Conservation (phyloP, 92 coral and sea anemone species). For the Phenganax marumi region DNA sequence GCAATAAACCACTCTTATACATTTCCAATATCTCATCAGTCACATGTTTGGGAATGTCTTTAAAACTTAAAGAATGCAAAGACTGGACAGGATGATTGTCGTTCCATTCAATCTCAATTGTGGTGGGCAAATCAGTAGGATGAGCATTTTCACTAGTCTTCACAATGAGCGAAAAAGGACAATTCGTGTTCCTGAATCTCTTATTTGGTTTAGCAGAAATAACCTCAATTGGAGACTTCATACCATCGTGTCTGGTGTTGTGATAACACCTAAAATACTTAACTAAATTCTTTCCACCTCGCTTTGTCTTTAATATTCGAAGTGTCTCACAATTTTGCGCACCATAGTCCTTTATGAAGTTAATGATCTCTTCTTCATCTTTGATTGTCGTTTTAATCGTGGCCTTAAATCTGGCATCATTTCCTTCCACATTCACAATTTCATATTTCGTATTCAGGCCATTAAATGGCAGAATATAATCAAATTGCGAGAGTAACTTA, state of each 20-base stretch:
- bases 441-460: background rate
- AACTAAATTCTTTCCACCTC: background rate
- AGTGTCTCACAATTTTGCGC: slow-evolving; percentile 5
- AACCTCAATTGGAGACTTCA: background rate
- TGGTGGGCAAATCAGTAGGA: background rate
- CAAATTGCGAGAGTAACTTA: too few species aligned
- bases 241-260: slow-evolving; percentile 26
- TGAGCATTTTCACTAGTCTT: background rate
- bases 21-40: too few species aligned
- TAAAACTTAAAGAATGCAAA: slow-evolving; percentile 21
- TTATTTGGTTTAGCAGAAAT: background rate
- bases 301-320: slow-evolving; percentile 4
- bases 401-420: background rate
- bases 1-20: too few species aligned
- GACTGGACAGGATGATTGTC: slow-evolving; percentile 12
- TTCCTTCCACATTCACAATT: background rate
- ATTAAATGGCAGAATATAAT: too few species aligned
- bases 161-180: slow-evolving; percentile 25
- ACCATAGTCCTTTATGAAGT: slow-evolving; percentile 5
- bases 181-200: slow-evolving; percentile 28
- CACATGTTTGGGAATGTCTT: background rate
- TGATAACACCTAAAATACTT: slow-evolving; percentile 23
- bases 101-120: slow-evolving; percentile 28
- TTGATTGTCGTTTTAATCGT: background rate
- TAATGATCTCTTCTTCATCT: background rate